Conservation (phyloP, 2,888 invertebrate species). For the Hirtodrosophila trivittata region DNA sequence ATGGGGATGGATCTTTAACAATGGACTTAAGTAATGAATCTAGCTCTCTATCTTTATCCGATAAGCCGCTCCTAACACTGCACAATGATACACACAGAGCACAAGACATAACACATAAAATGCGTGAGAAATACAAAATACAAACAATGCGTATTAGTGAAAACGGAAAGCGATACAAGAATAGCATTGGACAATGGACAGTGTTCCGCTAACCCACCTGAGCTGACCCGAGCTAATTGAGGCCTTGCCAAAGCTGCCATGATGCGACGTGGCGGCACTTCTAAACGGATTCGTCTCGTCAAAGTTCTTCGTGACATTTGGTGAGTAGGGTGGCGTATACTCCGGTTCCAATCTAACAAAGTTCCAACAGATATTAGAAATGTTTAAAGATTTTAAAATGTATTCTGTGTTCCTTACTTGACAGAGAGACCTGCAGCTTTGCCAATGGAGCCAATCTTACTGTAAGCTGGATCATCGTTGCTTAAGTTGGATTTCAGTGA, state of each 20-base stretch:
- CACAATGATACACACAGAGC: constrained; percentile 58
- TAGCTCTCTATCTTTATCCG: constrained; percentile 87
- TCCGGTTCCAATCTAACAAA: constrained; percentile 80
- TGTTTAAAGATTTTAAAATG: too few species aligned
- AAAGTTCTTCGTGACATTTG: constrained; percentile 83
- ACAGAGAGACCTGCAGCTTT: constrained; percentile 84
- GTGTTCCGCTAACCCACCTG: constrained; percentile 72
- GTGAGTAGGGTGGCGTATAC: constrained; percentile 74
- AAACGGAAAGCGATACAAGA: constrained; percentile 43
- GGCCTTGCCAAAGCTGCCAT: constrained; percentile 84
- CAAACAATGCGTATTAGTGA: constrained; percentile 62
- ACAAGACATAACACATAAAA: constrained; percentile 47
- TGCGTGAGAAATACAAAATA: constrained; percentile 56
- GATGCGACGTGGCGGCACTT: constrained; percentile 80
- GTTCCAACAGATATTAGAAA: not conserved
- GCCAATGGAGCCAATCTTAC: constrained; percentile 84
- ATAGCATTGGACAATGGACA: constrained; percentile 24
- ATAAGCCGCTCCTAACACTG: constrained; percentile 84
- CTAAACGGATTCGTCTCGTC: constrained; percentile 84
- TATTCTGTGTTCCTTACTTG: constrained; percentile 64
- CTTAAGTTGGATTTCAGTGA: constrained; percentile 84
- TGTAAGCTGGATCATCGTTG: constrained; percentile 82
- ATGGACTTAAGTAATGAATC: constrained; percentile 91
- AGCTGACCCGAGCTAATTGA: constrained; percentile 83
- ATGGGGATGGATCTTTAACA: constrained; percentile 87